Percentiles rank a stretch among this genome's conserved stretches.
phyloP scores from a whole-genome alignment of 2,113 vertebrate genomes.

The Fregata magnificens region DNA sequence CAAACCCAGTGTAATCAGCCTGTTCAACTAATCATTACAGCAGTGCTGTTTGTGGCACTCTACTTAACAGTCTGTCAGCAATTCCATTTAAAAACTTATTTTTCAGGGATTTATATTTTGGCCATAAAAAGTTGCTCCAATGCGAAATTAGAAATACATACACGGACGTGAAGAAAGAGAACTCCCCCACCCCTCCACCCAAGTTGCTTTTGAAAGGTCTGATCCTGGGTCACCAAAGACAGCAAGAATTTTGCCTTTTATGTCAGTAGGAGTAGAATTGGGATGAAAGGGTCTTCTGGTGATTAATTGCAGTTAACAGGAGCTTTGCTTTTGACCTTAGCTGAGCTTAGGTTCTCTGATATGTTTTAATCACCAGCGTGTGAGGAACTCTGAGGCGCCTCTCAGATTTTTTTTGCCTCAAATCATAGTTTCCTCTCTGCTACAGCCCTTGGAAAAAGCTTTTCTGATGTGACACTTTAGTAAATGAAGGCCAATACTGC shows the following conservation, averaged over 20 bases:
- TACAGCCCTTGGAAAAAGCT: background rate
- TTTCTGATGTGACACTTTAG: background rate
- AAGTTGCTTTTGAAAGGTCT: background rate
- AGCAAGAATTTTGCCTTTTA: background rate
- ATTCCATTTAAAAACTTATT: background rate
- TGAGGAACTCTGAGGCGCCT: background rate
- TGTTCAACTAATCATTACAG: constrained; percentile 61
- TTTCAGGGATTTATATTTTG: background rate
- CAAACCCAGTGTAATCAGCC: constrained; percentile 41
- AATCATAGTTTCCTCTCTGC: background rate
- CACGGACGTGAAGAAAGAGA: background rate
- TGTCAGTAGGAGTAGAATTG: background rate
- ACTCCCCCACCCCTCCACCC: background rate
- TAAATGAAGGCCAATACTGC: background rate
- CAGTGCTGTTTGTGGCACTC: constrained; percentile 26
- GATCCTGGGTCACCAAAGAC: background rate
- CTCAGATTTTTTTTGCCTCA: background rate
- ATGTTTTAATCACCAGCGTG: background rate
- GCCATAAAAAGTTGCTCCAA: background rate
- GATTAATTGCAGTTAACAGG: constrained; percentile 19
- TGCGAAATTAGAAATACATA: background rate
- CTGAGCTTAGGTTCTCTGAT: background rate
- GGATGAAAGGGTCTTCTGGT: background rate
- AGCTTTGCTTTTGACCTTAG: constrained; percentile 11
- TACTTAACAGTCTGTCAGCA: constrained; percentile 40